Evolutionary conservation across 2,797 vertebrate genomes (phyloP), one percentile per base, ranked within the genome.

Genomic region (Crocidura indochinensis): DNA sequence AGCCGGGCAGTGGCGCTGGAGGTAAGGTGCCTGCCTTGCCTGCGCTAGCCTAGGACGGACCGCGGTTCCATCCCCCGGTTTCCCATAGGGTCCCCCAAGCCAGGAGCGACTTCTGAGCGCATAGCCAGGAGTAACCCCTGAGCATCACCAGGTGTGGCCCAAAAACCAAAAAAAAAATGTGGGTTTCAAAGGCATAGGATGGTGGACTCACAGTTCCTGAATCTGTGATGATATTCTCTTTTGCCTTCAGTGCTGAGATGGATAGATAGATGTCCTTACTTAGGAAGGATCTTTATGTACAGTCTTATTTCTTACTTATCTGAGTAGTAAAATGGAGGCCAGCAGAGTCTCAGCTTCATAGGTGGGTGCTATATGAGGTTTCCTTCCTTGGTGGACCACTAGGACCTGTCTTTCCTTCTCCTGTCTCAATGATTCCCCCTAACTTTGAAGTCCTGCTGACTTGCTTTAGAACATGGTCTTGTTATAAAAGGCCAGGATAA

Each of bases 231-330:
- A 8, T 4, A 26, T 82, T 64, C 12, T 78, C 64, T 82, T 82
- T 20, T 38, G 65, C 8, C 10, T 78, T 86, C 17, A 67, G 27
- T 56, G 47, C 5, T 87, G 20, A 72, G 17, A 26, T 68, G 6
- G 53, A 11, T 56, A 56, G 11, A 56, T 56, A 11, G 24, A 22
- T 64, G 60, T 69, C 49, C 53, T 12, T 60, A 38, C 11, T 10
- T 12, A 72, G 14, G n/a, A 4, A 73, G 26, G 24, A 4, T 56
- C 38, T 72, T 60, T 53, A 44, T 67, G 26, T 47, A 19, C 11
- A 73, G 44, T 24, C 64, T 62, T 91, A 51, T 56, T 76, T 74
- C n/a, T 88, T 14, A 75, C 10, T 87, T 74, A 77, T 64, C 60
- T 12, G 80, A 12, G 29, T 8, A 46, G 6, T 71, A 24, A 82